A percentile compares a stretch with the other conserved stretches of the same genome.
Conservation (phyloP, 2,888 invertebrate genomes). For the Luperina testacea region DNA sequence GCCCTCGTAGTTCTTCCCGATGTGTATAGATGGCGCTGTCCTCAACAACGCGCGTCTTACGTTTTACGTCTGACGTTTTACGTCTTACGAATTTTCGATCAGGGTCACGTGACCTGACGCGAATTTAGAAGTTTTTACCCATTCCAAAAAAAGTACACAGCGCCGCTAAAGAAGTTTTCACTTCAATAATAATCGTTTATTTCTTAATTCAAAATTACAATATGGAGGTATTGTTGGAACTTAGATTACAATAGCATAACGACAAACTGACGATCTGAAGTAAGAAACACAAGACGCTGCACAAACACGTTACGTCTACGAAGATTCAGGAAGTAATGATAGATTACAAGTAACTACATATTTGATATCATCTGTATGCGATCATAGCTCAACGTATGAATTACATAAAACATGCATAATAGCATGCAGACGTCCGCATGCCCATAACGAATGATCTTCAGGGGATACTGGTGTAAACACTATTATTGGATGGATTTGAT, state of each 20-base stretch:
- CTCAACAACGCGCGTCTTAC: too few relatives aligned
- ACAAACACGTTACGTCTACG: conserved; percentile 38
- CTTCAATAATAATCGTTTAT: too few relatives aligned
- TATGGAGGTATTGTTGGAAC: too few relatives aligned
- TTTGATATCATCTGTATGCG: conserved; percentile 52
- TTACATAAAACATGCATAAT: conserved; percentile 51
- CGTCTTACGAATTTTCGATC: too few relatives aligned
- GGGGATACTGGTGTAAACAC: conserved; percentile 33
- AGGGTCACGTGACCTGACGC: too few relatives aligned
- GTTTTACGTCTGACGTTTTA: too few relatives aligned
- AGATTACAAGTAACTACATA: conserved; percentile 56
- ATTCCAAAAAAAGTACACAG: too few relatives aligned
- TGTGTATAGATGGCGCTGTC: too few relatives aligned
- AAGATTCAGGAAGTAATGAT: conserved; percentile 53
- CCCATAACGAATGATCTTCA: conserved; percentile 27
- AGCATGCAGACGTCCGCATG: conserved; percentile 5
- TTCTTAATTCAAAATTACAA: too few relatives aligned
- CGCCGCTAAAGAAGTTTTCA: too few relatives aligned
- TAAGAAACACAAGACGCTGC: conserved; percentile 35
- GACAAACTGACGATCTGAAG: conserved; percentile 40
- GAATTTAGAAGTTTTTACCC: too few relatives aligned
- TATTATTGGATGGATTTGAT: conserved; percentile 32
- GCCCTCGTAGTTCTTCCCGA: too few relatives aligned
- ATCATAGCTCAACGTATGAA: conserved; percentile 37
- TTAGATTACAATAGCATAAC: conserved; percentile 47